A percentile compares a stretch with the other conserved stretches of the same genome.
These are phyloP conservation scores for Gnatocerus cornutus DNA, from an alignment of 2,888 invertebrate species.

Conservation along the genomic window DNA sequence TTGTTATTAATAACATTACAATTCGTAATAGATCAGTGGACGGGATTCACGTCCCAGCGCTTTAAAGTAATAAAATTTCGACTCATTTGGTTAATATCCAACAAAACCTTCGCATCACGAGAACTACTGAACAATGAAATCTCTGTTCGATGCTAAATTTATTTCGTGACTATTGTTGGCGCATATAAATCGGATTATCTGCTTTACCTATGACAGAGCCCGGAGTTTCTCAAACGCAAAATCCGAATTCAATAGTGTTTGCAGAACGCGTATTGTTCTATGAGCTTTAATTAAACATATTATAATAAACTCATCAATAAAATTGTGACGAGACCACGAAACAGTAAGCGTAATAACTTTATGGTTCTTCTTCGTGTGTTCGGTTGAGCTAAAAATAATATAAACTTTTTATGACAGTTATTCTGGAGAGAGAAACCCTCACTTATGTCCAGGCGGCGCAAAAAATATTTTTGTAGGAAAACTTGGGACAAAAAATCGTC, in stretches of 20 bases:
- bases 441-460: slow-evolving; percentile 20
- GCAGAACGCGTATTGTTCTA: neutral
- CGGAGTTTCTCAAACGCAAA: slow-evolving; percentile 15
- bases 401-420: slow-evolving; percentile 24
- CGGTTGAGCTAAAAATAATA: slow-evolving; percentile 16
- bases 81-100: neutral
- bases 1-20: slow-evolving; percentile 12
- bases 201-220: neutral
- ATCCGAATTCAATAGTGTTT: slow-evolving; percentile 3
- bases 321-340: neutral
- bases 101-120: neutral
- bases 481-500: slow-evolving; percentile 11
- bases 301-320: neutral
- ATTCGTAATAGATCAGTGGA: slow-evolving; percentile 6
- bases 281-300: too few relatives aligned
- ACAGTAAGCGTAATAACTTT: neutral
- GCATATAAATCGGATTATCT: slow-evolving; percentile 20
- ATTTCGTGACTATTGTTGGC: slow-evolving; percentile 17
- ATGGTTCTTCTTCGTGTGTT: slow-evolving; percentile 4
- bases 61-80: neutral
- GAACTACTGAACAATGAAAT: slow-evolving; percentile 8
- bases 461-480: slow-evolving; percentile 3
- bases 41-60: neutral
- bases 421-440: slow-evolving; percentile 6
- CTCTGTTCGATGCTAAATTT: slow-evolving; percentile 12